These are phyloP conservation scores for Lissonota sp. DNA, from an alignment of 2,888 invertebrate species.

Conservation along the genomic window DNA sequence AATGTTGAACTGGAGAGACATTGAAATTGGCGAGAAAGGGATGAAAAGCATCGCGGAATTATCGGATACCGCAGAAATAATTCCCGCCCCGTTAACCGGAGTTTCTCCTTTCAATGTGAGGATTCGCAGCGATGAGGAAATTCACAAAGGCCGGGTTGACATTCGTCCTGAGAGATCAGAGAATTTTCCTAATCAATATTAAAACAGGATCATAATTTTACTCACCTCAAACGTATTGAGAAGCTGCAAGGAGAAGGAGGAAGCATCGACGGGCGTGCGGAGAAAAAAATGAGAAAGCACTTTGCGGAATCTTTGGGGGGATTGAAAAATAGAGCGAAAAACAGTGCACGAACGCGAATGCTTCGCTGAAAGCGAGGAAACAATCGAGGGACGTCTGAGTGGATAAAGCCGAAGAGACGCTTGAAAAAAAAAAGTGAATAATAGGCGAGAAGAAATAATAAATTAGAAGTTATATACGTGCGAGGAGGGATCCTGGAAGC, in stretches of 20 bases:
- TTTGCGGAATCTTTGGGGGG: no score
- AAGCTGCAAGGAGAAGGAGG: no score
- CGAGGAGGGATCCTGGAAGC: constrained; percentile 27
- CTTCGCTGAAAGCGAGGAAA: not conserved
- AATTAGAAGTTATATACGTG: constrained; percentile 43
- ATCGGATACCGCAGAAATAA: constrained; percentile 56
- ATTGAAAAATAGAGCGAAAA: no score
- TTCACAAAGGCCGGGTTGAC: constrained; percentile 40
- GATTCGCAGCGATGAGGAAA: constrained; percentile 34
- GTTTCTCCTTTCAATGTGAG: constrained; percentile 28
- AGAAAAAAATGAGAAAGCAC: no score
- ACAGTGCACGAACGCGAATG: not conserved
- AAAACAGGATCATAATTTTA: no score
- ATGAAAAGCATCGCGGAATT: constrained; percentile 50
- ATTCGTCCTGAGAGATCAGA: constrained; percentile 41
- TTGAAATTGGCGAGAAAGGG: constrained; percentile 24
- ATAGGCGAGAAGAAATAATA: constrained; percentile 9
- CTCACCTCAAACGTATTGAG: no score
- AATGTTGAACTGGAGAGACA: constrained; percentile 49
- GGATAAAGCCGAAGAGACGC: constrained; percentile 3
- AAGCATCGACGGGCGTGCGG: no score
- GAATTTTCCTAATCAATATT: no score
- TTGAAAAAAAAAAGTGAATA: constrained; percentile 4
- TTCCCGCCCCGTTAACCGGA: constrained; percentile 2
- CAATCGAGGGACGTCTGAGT: not conserved